A percentile compares a stretch with the other conserved stretches of the same genome.
Evolutionary conservation across 1,140 invertebrate species (phyloP).

Genomic region (Caenorhabditis tropicalis): DNA sequence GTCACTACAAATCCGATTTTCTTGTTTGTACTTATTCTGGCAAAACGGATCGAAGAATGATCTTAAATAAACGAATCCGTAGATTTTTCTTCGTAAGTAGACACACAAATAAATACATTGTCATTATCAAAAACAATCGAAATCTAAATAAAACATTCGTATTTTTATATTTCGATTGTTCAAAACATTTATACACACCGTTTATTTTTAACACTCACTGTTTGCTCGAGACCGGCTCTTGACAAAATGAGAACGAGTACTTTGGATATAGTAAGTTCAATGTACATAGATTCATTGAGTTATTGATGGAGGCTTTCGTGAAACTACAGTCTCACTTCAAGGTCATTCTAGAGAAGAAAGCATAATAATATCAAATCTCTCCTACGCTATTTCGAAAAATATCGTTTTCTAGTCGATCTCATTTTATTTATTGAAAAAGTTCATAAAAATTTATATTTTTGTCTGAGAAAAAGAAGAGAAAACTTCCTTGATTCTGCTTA

Average conservation of each 20-base stretch:
- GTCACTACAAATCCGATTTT: no score
- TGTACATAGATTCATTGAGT: background rate
- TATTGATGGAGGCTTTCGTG: background rate
- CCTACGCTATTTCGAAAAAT: background rate
- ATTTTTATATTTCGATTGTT: no score
- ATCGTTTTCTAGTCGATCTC: no score
- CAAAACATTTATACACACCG: no score
- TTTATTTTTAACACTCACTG: background rate
- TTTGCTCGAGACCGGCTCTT: background rate
- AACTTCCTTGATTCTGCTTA: background rate
- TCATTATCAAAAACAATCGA: no score
- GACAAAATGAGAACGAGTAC: background rate
- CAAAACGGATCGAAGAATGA: no score
- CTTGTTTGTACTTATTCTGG: no score
- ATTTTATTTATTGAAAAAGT: background rate
- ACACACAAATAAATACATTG: no score
- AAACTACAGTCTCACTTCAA: background rate
- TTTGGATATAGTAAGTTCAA: background rate
- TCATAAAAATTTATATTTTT: background rate
- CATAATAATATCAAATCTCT: background rate
- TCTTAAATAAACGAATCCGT: no score
- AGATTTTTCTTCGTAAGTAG: no score
- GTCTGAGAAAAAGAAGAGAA: background rate
- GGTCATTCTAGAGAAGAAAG: background rate
- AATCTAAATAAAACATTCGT: no score